Evolutionary conservation across 2,888 invertebrate species (phyloP), one percentile per base, ranked within the genome.

Genomic region (Frankliniella fusca): DNA sequence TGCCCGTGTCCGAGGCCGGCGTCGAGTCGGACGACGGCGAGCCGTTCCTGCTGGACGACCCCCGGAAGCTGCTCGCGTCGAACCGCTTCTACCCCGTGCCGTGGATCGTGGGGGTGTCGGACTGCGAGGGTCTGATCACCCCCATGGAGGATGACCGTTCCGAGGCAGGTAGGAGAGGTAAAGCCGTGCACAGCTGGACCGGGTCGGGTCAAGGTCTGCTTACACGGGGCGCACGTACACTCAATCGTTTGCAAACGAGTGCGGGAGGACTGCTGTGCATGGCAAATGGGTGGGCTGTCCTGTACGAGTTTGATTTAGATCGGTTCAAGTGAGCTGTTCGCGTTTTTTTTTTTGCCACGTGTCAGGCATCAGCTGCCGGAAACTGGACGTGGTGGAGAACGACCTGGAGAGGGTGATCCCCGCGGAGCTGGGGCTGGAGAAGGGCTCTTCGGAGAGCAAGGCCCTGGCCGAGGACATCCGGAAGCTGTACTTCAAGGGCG

Each of bases 1-100:
- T 76, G 27, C 70, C 70, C 70, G 70, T 76, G 70, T 76, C 70
- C 70, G 70, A 76, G 70, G 70, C 70, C 23, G 70, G 70, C 70
- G 9, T 76, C 23, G 70, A 76, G 23, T 9, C 8, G 23, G 70
- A 23, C 70, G 70, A 23, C 70, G 70, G n/a, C 61, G 61, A 61
- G 61, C 61, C 27, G 23, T 76, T 76, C 27, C 70, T 76, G 23
- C 23, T 23, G 70, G 70, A 76, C 70, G 27, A 8, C 10, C 70
- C 70, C 23, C 23, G 27, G 27, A 76, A 23, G 9, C 70, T 76
- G 70, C 70, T 76, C 27, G 27, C 23, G 23, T 23, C 23, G 23
- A 23, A 27, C 11, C 70, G 70, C 27, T 76, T 27, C 70, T 76
- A 27, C 70, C 70, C 70, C 27, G 70, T 76, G 70, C 70, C 70